A percentile compares a stretch with the other conserved stretches of the same genome.
phyloP scores from a whole-genome alignment of 2,113 vertebrate species.

The Xiphorhynchus elegans region DNA sequence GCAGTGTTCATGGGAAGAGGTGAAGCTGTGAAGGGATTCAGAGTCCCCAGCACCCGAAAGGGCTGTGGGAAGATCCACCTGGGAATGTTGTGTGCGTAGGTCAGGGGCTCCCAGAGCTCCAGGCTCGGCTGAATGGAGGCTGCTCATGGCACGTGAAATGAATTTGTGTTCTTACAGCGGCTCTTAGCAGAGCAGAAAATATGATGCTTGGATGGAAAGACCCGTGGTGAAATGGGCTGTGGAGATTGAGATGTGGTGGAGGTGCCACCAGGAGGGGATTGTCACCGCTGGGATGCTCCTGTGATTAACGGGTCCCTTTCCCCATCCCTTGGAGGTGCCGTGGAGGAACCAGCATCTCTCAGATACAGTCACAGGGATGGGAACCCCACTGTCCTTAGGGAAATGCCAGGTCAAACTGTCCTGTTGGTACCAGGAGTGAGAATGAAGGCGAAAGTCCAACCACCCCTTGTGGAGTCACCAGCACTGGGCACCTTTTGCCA shows the following conservation, averaged over 20 bases:
- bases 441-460: not conserved
- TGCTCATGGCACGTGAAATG: not conserved
- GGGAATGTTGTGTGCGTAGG: accelerated
- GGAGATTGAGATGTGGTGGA: not conserved
- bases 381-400: accelerated
- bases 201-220: accelerated
- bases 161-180: not conserved
- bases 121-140: not conserved
- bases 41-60: not conserved
- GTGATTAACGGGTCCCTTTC: accelerated
- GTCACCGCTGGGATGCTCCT: accelerated
- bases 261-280: not conserved
- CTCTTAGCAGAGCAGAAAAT: not conserved
- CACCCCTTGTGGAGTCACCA: not conserved
- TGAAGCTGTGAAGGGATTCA: not conserved
- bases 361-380: not conserved
- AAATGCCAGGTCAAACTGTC: not conserved
- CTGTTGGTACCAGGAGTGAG: not conserved
- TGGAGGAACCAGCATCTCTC: not conserved
- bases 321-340: accelerated
- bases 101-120: not conserved
- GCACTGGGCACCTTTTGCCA: accelerated
- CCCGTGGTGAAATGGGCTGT: not conserved
- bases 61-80: not conserved
- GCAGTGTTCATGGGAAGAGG: not conserved